phyloP scores from a whole-genome alignment of 1,140 invertebrate species.

The Micrasema longulum region DNA sequence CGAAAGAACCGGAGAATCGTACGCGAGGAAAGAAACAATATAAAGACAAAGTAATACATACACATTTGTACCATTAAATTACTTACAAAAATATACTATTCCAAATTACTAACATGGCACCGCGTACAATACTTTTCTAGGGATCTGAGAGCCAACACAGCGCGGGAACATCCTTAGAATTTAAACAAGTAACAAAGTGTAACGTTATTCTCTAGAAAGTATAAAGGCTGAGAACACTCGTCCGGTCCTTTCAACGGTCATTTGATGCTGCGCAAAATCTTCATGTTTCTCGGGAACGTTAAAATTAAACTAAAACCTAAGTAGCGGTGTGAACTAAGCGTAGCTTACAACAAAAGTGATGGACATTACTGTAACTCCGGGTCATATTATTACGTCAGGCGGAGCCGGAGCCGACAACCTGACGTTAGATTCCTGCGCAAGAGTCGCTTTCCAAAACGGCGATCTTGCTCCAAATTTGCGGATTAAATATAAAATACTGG shows the following conservation, averaged over 20 bases:
- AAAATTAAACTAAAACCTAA: constrained; percentile 24
- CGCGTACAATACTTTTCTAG: constrained; percentile 33
- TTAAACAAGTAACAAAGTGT: background rate
- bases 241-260: constrained; percentile 12
- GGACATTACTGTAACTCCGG: background rate
- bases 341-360: constrained; percentile 15
- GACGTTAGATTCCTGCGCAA: no score
- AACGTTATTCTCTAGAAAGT: background rate
- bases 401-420: no score
- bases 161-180: constrained; percentile 5
- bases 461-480: no score
- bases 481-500: no score
- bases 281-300: constrained; percentile 19
- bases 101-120: constrained; percentile 36
- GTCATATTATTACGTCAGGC: no score
- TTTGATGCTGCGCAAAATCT: background rate
- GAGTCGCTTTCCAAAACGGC: no score
- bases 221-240: no score
- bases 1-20: constrained; percentile 23
- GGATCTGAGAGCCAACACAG: constrained; percentile 3
- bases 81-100: constrained; percentile 42
- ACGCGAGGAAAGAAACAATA: background rate
- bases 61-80: constrained; percentile 42
- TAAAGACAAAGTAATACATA: background rate
- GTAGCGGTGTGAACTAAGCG: constrained; percentile 23